Evolutionary conservation across 2,113 vertebrate genomes (phyloP).

Genomic region (Pogonocichla stellata): DNA sequence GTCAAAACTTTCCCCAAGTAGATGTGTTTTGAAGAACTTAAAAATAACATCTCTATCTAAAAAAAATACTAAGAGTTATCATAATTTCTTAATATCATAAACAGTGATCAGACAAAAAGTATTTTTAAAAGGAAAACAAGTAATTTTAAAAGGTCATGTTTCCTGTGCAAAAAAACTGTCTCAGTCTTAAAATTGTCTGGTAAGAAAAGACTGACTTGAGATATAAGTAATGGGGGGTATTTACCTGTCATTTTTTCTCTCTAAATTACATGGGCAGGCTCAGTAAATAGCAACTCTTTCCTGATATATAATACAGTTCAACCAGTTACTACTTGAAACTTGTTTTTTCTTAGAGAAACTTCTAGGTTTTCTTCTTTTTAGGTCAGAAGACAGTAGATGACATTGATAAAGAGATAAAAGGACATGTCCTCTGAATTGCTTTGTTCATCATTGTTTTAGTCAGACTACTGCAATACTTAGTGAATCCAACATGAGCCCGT

Average conservation of each 20-base stretch:
- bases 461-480: slow-evolving; percentile 21
- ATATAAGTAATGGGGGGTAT: slow-evolving; percentile 10
- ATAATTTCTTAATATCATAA: slow-evolving; percentile 68
- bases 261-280: slow-evolving; percentile 62
- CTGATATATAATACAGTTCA: slow-evolving; percentile 45
- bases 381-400: not conserved
- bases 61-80: not conserved
- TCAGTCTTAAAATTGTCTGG: slow-evolving; percentile 64
- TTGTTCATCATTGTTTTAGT: not conserved
- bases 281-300: slow-evolving; percentile 51
- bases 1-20: not conserved
- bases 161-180: slow-evolving; percentile 59
- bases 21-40: not conserved
- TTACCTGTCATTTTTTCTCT: slow-evolving; percentile 60
- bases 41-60: not conserved
- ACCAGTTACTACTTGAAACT: slow-evolving; percentile 66
- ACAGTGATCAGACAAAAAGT: slow-evolving; percentile 61
- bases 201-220: slow-evolving; percentile 52
- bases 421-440: not conserved
- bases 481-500: not conserved
- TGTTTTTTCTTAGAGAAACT: slow-evolving; percentile 48
- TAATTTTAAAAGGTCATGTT: slow-evolving; percentile 66
- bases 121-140: slow-evolving; percentile 63
- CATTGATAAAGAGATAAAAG: slow-evolving; percentile 25
- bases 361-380: slow-evolving; percentile 17